phyloP scores from a whole-genome alignment of 2,113 vertebrate genomes.

The Eurystomus gularis region DNA sequence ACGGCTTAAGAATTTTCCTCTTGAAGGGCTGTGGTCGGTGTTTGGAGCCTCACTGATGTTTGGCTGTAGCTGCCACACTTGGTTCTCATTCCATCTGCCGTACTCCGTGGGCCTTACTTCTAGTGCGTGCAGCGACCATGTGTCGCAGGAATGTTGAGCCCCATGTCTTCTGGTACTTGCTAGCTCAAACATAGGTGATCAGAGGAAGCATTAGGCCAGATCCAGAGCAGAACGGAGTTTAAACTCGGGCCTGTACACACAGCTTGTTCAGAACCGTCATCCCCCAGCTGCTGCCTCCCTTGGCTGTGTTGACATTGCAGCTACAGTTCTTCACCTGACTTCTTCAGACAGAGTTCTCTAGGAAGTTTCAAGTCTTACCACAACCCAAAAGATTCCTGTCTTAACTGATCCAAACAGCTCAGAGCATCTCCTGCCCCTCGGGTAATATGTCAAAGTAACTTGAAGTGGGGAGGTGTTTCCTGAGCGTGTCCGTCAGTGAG shows the following conservation, averaged over 20 bases:
- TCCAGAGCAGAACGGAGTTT: neutral
- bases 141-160: no score
- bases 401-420: neutral
- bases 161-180: neutral
- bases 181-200: neutral
- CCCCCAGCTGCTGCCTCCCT: neutral
- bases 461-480: neutral
- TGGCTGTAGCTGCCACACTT: neutral
- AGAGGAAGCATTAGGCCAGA: no score
- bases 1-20: neutral
- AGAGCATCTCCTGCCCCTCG: neutral
- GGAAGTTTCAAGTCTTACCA: neutral
- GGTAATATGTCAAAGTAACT: neutral
- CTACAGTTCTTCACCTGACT: neutral
- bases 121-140: neutral
- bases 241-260: neutral
- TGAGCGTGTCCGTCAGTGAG: neutral
- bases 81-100: neutral
- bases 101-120: neutral
- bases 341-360: neutral
- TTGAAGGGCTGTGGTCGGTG: neutral
- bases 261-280: neutral
- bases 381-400: neutral
- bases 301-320: neutral
- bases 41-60: neutral